Base-by-base conservation (phyloP, 2,797 vertebrate species). In the Phoeniculus purpureus region DNA sequence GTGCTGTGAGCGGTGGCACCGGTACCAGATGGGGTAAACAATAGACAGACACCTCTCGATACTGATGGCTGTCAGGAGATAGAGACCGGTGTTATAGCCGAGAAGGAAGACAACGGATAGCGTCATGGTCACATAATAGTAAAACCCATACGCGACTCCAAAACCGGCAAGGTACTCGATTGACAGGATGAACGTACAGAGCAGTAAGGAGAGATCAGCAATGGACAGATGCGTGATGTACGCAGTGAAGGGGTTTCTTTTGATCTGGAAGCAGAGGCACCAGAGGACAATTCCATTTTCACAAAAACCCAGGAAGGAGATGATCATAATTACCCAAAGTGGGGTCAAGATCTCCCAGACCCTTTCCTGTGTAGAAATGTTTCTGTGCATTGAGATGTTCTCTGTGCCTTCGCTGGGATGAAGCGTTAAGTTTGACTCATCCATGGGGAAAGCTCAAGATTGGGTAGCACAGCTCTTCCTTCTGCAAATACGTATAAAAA, bases 231-330 rank as follows among this genome's bases (percentile, higher is more conserved):
- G 97, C 59, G 96, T 96, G 92, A 98, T 97, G 80, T 98, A 98
- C 54, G 97, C 97, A 3, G 97, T 97, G 89, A 97, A 98, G 80
- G 97, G 96, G 12, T 97, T 97, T 77, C 96, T 97, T 74, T 96
- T 96, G 95, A 98, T 96, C 93, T 97, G 97, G 93, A 97, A 97
- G 93, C 97, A 98, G 78, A 98, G 97, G 94, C 97, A 97, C 97
- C 97, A 98, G 81, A 97, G 97, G 70, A 98, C 97, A 83, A 97
- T 75, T 58, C 96, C 96, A 12, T 98, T 97, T 70, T 97, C 97
- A 79, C 96, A 93, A 61, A 97, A 95, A 72, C 97, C 97, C 94
- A 98, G 90, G 3, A 96, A 94, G 91, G 97, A 97, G 52, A 98
- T 87, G 94, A 97, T 85, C 94, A 97, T 84, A 43, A 97, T 96